Evolutionary conservation across 1,140 invertebrate genomes (phyloP).

Genomic region (Nixonia krombeini): DNA sequence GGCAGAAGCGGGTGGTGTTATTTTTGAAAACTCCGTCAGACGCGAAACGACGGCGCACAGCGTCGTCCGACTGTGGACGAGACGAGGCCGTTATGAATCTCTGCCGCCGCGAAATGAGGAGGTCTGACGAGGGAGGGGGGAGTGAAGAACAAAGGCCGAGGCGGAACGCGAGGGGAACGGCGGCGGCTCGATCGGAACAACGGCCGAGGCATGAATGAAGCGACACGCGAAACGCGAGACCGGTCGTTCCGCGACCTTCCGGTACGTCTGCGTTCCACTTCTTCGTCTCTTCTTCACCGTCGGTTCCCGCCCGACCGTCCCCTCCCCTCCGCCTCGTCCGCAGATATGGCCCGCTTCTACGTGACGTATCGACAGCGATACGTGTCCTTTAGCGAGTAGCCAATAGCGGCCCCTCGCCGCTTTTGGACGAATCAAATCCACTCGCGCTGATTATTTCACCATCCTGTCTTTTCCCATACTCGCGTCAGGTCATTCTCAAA

Average conservation of each 20-base stretch:
- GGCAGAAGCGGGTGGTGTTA: slow-evolving; percentile 3
- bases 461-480: too few species aligned
- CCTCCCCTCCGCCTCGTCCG: too few species aligned
- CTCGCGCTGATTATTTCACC: too few species aligned
- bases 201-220: slow-evolving; percentile 53
- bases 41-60: slow-evolving; percentile 19
- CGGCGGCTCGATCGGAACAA: slow-evolving; percentile 9
- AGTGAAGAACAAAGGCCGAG: slow-evolving; percentile 69
- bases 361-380: slow-evolving; percentile 19
- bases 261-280: slow-evolving; percentile 52
- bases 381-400: slow-evolving; percentile 26
- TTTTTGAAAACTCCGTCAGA: slow-evolving; percentile 30
- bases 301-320: not conserved
- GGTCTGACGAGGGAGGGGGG: slow-evolving; percentile 48
- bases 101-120: slow-evolving; percentile 1
- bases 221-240: slow-evolving; percentile 51
- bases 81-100: slow-evolving; percentile 37
- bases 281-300: slow-evolving; percentile 20
- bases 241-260: slow-evolving; percentile 53
- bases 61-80: too few species aligned
- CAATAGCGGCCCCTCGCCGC: too few species aligned
- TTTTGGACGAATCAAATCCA: too few species aligned
- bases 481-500: too few species aligned
- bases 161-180: slow-evolving; percentile 60
- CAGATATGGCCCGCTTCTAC: too few species aligned